Percentiles rank a stretch among this genome's conserved stretches.
Evolutionary conservation across 2,888 invertebrate species (phyloP).

Genomic region (Desoria tigrina): DNA sequence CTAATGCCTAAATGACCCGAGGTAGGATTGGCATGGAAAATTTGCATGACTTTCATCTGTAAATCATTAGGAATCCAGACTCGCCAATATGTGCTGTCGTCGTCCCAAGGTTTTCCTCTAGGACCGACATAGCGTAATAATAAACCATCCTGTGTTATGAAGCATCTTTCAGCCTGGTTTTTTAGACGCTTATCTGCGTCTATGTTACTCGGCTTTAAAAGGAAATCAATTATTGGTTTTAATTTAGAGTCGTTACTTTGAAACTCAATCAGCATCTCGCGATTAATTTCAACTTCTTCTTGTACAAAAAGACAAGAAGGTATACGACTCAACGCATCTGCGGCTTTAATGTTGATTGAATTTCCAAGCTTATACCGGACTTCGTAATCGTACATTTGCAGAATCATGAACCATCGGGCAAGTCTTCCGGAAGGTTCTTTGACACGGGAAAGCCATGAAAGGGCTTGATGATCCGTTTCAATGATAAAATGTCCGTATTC

Average conservation of each 20-base stretch:
- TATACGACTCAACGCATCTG: too few relatives aligned
- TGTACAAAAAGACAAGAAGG: not conserved
- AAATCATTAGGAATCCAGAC: constrained; percentile 27
- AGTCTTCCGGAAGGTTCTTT: too few relatives aligned
- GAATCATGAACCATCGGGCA: too few relatives aligned
- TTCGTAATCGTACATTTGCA: constrained; percentile 40
- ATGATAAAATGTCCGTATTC: constrained; percentile 46
- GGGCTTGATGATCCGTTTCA: too few relatives aligned
- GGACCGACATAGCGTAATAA: constrained; percentile 27
- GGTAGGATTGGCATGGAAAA: constrained; percentile 20
- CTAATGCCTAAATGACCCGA: constrained; percentile 29
- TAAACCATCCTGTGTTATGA: constrained; percentile 11
- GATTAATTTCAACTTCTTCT: not conserved
- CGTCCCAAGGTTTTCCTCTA: constrained; percentile 30
- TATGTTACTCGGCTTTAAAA: not conserved
- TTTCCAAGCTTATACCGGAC: too few relatives aligned
- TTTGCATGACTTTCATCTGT: not conserved
- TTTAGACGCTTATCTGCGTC: not conserved
- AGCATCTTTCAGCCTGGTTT: not conserved
- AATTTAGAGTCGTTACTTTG: constrained; percentile 18
- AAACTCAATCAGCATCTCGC: constrained; percentile 5
- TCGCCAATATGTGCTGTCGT: constrained; percentile 22
- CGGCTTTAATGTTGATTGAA: too few relatives aligned
- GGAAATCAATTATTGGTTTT: not conserved
- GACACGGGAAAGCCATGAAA: constrained; percentile 34